Evolutionary conservation across 1,140 invertebrate genomes (phyloP).

Genomic region (Pectinophora gossypiella): DNA sequence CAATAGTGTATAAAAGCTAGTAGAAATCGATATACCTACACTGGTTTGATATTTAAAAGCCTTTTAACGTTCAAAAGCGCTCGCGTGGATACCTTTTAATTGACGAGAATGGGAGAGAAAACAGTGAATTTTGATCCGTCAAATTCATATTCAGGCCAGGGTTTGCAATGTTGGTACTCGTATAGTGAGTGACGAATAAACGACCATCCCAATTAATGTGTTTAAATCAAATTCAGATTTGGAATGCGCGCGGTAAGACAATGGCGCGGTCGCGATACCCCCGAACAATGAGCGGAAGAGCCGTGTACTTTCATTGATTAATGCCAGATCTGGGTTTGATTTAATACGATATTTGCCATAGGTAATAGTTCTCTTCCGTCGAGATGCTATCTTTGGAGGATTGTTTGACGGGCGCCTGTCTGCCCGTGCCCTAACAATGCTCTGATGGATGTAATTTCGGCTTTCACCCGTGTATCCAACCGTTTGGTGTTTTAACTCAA

Average conservation of each 20-base stretch:
- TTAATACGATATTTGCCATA: constrained; percentile 42
- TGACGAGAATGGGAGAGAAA: too few relatives aligned
- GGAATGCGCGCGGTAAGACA: constrained; percentile 35
- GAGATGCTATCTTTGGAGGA: constrained; percentile 31
- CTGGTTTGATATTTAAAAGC: too few relatives aligned
- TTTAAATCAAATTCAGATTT: constrained; percentile 23
- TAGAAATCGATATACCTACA: too few relatives aligned
- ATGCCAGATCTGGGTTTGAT: constrained; percentile 26
- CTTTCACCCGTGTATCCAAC: constrained; percentile 16
- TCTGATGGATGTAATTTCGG: constrained; percentile 20
- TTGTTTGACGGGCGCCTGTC: constrained; percentile 19
- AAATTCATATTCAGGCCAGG: too few relatives aligned
- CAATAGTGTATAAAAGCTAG: too few relatives aligned
- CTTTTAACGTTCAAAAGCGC: too few relatives aligned
- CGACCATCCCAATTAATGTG: constrained; percentile 10
- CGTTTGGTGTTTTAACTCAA: constrained; percentile 15
- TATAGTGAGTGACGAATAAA: too few relatives aligned
- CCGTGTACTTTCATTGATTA: constrained; percentile 41
- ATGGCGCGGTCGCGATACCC: constrained; percentile 26
- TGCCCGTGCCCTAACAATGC: constrained; percentile 11
- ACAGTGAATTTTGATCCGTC: too few relatives aligned
- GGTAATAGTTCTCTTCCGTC: constrained; percentile 35
- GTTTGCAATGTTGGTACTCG: too few relatives aligned
- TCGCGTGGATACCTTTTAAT: too few relatives aligned
- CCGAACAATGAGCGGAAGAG: constrained; percentile 57